These are phyloP conservation scores for Synergus umbraculus DNA, from an alignment of 2,888 invertebrate genomes.

Conservation along the genomic window DNA sequence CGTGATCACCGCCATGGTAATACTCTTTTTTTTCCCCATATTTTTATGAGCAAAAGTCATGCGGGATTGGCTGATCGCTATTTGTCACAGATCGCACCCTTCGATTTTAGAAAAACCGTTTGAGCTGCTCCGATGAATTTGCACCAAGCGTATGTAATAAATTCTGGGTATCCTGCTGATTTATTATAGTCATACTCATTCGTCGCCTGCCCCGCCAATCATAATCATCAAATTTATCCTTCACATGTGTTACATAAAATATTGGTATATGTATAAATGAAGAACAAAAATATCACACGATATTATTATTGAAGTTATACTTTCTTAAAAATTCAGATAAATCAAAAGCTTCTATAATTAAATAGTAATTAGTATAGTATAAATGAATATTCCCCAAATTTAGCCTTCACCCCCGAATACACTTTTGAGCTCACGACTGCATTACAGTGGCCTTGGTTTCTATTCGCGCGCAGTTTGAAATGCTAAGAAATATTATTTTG, in stretches of 20 bases:
- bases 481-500: too few relatives aligned
- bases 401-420: too few relatives aligned
- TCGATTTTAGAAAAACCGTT: neutral
- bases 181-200: slow-evolving; percentile 73
- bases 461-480: too few relatives aligned
- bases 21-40: slow-evolving; percentile 58
- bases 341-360: too few relatives aligned
- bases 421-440: too few relatives aligned
- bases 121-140: slow-evolving; percentile 55
- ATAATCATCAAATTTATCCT: slow-evolving; percentile 69
- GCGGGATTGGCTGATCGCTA: slow-evolving; percentile 63
- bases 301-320: too few relatives aligned
- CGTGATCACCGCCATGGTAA: slow-evolving; percentile 45
- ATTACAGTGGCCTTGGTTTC: too few relatives aligned
- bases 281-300: too few relatives aligned
- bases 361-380: too few relatives aligned
- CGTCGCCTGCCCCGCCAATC: slow-evolving; percentile 51
- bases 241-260: slow-evolving; percentile 21
- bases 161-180: slow-evolving; percentile 66
- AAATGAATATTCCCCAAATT: too few relatives aligned
- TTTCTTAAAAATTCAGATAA: too few relatives aligned
- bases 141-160: slow-evolving; percentile 68
- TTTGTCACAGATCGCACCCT: slow-evolving; percentile 56
- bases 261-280: neutral
- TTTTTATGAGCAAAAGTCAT: slow-evolving; percentile 64